Evolutionary conservation across 2,888 invertebrate species (phyloP), one percentile per base, ranked within the genome.

Genomic region (Pseudococcus longispinus): DNA sequence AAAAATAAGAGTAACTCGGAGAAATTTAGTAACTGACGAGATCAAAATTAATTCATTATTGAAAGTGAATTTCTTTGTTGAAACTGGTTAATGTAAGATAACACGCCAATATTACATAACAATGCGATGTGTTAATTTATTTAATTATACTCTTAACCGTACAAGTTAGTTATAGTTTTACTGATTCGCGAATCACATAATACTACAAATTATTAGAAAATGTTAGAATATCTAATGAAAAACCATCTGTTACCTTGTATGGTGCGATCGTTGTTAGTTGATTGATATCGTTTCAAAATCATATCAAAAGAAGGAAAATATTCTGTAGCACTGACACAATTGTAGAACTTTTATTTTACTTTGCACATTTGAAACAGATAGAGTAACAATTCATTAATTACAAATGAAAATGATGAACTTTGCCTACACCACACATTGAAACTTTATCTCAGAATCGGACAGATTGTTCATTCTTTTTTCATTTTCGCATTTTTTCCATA

Each of bases 191-290:
- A 60, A 23, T 60, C 11, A 20, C 11, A 4, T 15, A 83, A 26
- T 83, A 42, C 46, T 42, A 5, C 8, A 44, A 20, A 42, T 44
- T 37, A 32, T 13, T 37, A 1, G 42, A 20, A 82, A 77, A 0
- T 18, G 29, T 42, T 82, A 42, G 15, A 18, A 18, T 5, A 77
- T 20, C 15, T 20, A 4, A 44, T 4, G 20, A 26, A 83, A 83
- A 83, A 46, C 60, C 32, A 55, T 84, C 29, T 37, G 60, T 84
- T 84, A 84, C 84, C 84, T 84, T 84, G 51, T 55, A 84, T 60
- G 44, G 84, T 51, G 46, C 84, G 55, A 84, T 84, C 51, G 84
- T 20, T 51, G 44, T 60, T 84, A 13, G 84, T 60, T 60, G 55
- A 51, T 13, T 32, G 84, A 84, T 55, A 55, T 26, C 84, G 84